Evolutionary conservation across 2,797 vertebrate genomes (phyloP).

Genomic region (Urocyon cinereoargenteus): DNA sequence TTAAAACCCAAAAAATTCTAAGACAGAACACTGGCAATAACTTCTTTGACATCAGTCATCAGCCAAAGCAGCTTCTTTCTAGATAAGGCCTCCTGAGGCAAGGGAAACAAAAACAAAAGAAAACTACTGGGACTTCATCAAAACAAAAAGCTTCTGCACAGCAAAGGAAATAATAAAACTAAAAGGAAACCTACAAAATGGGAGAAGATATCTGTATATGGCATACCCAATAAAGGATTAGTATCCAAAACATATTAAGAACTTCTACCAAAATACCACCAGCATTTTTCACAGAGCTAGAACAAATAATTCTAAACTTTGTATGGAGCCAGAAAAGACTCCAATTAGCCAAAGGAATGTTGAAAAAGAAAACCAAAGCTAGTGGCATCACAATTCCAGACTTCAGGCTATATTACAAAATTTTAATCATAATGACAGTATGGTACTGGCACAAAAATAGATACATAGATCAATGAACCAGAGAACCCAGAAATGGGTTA

Average conservation of each 20-base stretch:
- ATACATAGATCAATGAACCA: too few relatives aligned
- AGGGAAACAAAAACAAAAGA: not conserved
- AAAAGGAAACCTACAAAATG: not conserved
- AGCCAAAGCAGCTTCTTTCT: not conserved
- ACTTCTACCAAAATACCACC: not conserved
- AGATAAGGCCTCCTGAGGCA: not conserved
- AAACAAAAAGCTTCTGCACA: not conserved
- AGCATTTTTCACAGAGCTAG: too few relatives aligned
- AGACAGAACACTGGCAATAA: not conserved
- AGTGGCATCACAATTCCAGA: too few relatives aligned
- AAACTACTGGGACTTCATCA: not conserved
- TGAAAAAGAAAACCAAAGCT: too few relatives aligned
- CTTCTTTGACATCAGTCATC: not conserved
- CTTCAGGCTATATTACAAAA: too few relatives aligned
- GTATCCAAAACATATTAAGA: not conserved
- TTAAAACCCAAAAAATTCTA: not conserved
- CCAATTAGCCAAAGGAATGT: too few relatives aligned
- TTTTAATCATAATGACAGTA: too few relatives aligned
- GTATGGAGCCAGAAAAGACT: too few relatives aligned
- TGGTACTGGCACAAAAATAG: too few relatives aligned
- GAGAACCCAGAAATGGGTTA: too few relatives aligned
- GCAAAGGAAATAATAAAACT: not conserved
- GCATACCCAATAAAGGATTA: not conserved
- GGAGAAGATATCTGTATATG: not conserved
- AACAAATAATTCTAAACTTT: too few relatives aligned